Evolutionary conservation across 1,140 invertebrate species (phyloP), one percentile per base, ranked within the genome.

Genomic region (Laupala kohalensis): DNA sequence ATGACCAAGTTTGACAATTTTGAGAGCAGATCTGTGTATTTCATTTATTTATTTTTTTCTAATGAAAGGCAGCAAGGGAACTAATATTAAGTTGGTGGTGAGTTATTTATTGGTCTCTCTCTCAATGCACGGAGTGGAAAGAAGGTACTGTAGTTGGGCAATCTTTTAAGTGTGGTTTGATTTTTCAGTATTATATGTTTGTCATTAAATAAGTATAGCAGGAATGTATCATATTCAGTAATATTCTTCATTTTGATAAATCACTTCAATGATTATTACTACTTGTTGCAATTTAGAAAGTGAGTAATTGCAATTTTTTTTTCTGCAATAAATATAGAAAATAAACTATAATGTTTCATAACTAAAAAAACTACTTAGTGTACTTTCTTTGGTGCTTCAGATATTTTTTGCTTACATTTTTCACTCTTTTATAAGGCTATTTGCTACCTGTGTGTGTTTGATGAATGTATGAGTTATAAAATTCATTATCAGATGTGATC

Each of bases 131-230:
- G 64, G 70, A 71, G 26, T 64, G 70, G 70, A 71, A 30, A 27
- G 63, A 71, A 71, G 70, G 70, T 71, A 71, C 63, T 64, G 70
- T 71, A 71, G 27, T 37, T n/a, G 26, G 29, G 12, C 28, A 30
- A 37, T 64, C 23, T 71, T 71, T 71, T 71, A 25, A 29, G 63
- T 71, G 70, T 71, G 70, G 69, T 64, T 26, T 68, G 67, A 25
- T 25, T 37, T 68, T 68, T 68, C 2, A 68, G 67, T 68, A 29
- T 23, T 13, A 12, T 23, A 23, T 68, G 28, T 68, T 27, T 68
- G 29, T 26, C 27, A 29, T 12, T 29, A 29, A 29, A 23, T 68
- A 29, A 29, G 67, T 68, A 29, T 23, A 23, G 29, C 26, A 68
- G 5, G 29, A n/a, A 68, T 27, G 23, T 19, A 13, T 29, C 23